A percentile compares a stretch with the other conserved stretches of the same genome.
phyloP scores from a whole-genome alignment of 2,888 invertebrate species.

The Melinaea menophilus region DNA sequence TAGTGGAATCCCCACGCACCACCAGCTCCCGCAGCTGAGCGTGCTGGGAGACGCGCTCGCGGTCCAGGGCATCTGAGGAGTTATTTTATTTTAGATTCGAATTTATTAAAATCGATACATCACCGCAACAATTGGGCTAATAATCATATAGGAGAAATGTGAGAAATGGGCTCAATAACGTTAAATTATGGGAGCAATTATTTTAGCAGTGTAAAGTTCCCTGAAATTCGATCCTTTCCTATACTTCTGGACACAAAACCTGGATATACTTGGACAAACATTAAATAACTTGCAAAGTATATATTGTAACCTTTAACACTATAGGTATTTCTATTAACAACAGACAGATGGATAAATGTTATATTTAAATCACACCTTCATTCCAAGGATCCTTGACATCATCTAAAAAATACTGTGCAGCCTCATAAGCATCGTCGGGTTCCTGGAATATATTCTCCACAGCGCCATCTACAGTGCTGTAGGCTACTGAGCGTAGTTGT shows the following conservation, averaged over 20 bases:
- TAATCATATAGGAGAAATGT: too few species aligned
- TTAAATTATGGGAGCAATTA: too few species aligned
- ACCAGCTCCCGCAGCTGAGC: constrained; percentile 87
- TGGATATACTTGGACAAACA: too few species aligned
- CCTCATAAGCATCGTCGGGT: constrained; percentile 82
- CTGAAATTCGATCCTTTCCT: too few species aligned
- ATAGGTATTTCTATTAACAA: not conserved
- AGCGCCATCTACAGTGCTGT: constrained; percentile 29
- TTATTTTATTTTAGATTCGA: not conserved
- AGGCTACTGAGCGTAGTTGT: constrained; percentile 42
- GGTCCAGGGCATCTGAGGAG: constrained; percentile 82
- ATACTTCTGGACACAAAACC: too few species aligned
- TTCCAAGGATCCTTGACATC: constrained; percentile 79
- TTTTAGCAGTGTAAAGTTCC: too few species aligned
- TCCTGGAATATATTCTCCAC: constrained; percentile 25
- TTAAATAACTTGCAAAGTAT: too few species aligned
- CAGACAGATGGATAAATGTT: not conserved
- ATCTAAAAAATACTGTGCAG: constrained; percentile 83
- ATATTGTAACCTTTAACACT: not conserved
- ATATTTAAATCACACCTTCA: constrained; percentile 39
- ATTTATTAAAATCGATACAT: not conserved
- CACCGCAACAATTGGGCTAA: not conserved
- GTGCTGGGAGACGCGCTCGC: constrained; percentile 85
- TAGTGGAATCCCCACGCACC: constrained; percentile 82
- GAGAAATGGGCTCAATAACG: too few species aligned